These are phyloP conservation scores for Plumapathes pennacea DNA, from an alignment of 92 coral and sea anemone genomes.

Conservation along the genomic window DNA sequence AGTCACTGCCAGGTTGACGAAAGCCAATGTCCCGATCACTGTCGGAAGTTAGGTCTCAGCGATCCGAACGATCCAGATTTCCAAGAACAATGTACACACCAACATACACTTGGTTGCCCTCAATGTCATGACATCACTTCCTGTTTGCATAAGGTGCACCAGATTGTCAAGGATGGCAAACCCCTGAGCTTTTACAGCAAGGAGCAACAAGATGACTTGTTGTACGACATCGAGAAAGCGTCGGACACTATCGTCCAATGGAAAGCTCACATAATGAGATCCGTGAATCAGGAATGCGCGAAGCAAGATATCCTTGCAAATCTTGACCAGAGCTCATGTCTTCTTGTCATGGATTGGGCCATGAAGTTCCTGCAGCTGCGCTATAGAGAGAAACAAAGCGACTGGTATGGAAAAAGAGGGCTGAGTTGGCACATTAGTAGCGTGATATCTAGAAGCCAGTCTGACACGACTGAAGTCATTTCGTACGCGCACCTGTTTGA, in stretches of 20 bases:
- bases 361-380: slow-evolving; percentile 81
- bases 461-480: slow-evolving; percentile 45
- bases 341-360: slow-evolving; percentile 77
- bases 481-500: slow-evolving; percentile 74
- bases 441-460: slow-evolving; percentile 34
- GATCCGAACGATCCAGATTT: slow-evolving; percentile 48
- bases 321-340: slow-evolving; percentile 57
- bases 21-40: slow-evolving; percentile 34
- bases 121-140: slow-evolving; percentile 59
- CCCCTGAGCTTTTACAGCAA: slow-evolving; percentile 53
- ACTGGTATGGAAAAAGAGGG: slow-evolving; percentile 73
- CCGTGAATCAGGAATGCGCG: slow-evolving; percentile 66
- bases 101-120: slow-evolving; percentile 40
- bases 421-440: slow-evolving; percentile 75
- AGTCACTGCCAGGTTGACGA: slow-evolving; percentile 56
- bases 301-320: slow-evolving; percentile 56
- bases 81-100: slow-evolving; percentile 33
- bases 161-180: slow-evolving; percentile 35
- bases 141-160: slow-evolving; percentile 43
- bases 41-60: slow-evolving; percentile 43
- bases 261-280: slow-evolving; percentile 81
- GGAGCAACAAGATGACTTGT: slow-evolving; percentile 66
- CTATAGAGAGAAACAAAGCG: slow-evolving; percentile 69
- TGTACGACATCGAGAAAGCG: slow-evolving; percentile 64
- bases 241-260: slow-evolving; percentile 45